A percentile compares a stretch with the other conserved stretches of the same genome.
These are phyloP conservation scores for Crocodylus rhombifer DNA, from an alignment of 2,797 vertebrate species.

Conservation along the genomic window DNA sequence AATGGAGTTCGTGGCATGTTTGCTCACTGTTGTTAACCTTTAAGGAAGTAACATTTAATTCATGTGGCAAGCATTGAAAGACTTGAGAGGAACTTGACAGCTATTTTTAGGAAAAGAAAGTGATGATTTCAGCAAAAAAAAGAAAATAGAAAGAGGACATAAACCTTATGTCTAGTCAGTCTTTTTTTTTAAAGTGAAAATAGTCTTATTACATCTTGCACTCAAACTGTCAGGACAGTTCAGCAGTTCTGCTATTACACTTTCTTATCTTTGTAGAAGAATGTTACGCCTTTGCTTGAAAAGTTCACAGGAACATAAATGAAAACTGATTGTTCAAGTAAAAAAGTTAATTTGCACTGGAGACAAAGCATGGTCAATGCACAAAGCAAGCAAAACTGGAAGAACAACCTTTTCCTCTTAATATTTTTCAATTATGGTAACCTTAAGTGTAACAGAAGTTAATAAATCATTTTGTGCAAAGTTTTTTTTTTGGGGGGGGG, in stretches of 20 bases:
- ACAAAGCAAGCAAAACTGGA: neutral
- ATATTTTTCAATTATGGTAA: neutral
- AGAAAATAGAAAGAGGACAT: conserved; percentile 1
- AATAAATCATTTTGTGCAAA: neutral
- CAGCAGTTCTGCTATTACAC: neutral
- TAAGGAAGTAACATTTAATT: conserved; percentile 55
- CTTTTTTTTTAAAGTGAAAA: neutral
- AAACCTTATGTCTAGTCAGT: conserved; percentile 34
- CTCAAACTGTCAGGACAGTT: neutral
- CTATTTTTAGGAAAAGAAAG: conserved; percentile 50
- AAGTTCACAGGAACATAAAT: neutral
- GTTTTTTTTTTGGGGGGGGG: neutral
- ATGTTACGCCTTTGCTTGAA: neutral
- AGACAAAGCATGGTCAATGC: neutral
- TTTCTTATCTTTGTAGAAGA: neutral
- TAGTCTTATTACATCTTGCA: neutral
- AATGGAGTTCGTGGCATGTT: neutral
- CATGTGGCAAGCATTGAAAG: conserved; percentile 29
- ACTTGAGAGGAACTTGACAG: conserved; percentile 44
- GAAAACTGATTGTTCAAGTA: neutral
- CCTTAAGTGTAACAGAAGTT: neutral
- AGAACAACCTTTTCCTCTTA: neutral
- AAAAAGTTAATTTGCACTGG: neutral
- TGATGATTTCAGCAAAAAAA: conserved; percentile 55
- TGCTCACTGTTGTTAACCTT: conserved; percentile 29